Base-by-base conservation (phyloP, 1,140 invertebrate species). In the Oscheius sp. region DNA sequence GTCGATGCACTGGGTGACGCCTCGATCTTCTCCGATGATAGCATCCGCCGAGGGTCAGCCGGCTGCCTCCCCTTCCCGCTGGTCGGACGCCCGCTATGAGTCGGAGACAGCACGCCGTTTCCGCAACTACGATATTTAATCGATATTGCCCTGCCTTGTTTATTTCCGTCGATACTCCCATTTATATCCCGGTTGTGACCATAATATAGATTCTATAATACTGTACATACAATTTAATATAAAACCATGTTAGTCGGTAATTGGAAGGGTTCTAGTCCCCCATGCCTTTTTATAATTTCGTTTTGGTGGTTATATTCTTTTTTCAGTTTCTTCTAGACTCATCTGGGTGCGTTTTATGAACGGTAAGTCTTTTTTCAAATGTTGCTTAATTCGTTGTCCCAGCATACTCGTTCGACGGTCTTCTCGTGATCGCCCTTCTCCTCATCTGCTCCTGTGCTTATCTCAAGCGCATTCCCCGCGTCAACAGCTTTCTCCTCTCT, bases 351-450 rank as follows among this genome's bases (percentile, higher is more conserved):
- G 67, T n/a, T n/a, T n/a, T 68, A 68, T 68, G 67, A 68, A 68
- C 67, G 67, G 67, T 68, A 28, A 36, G 32, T 28, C 7, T 26
- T 15, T 36, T 65, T 28, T 10, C 46, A 15, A 45, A 4, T 20
- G n/a, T n/a, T 32, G 34, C 3, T 0, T 32, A 15, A 46, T n/a
- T 13, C 38, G 18, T 31, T n/a, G 3, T 64, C 66, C 66, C 18
- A 73, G 70, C 32, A 31, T 73, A 73, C 35, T 73, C 70, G 28
- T 73, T 73, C 42, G 70, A 73, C 62, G 70, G 70, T 65, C 62
- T 73, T 55, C 42, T 73, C 18, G 70, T 65, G 38, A 63, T 45
- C 36, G 62, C 62, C 42, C 62, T 73, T 45, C 34, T 73, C 34
- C 35, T 73, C 34, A 73, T 65, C 34, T 73, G 70, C 49, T 49